Percentiles rank a stretch among this genome's conserved stretches.
Evolutionary conservation across 2,113 vertebrate genomes (phyloP).

Genomic region (Cryptoleucopteryx plumbea): DNA sequence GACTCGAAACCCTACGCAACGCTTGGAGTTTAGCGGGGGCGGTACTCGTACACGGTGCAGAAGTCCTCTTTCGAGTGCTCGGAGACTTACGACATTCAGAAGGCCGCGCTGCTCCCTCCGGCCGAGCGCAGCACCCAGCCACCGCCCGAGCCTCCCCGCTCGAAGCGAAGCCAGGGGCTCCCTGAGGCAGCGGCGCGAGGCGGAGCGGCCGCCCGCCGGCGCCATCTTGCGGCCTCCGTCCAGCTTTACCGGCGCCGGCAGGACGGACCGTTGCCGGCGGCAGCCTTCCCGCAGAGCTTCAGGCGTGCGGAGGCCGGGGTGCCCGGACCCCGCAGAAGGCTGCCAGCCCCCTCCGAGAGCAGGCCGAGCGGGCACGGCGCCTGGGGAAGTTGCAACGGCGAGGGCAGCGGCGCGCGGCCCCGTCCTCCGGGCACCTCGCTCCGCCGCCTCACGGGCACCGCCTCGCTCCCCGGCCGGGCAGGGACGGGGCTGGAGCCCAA

Average conservation of each 20-base stretch:
- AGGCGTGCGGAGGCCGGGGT: rapidly evolving
- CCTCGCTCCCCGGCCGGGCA: rapidly evolving
- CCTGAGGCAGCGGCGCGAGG: not conserved
- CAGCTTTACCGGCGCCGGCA: rapidly evolving
- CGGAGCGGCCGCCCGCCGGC: not conserved
- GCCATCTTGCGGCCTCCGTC: not conserved
- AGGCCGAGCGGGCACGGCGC: not conserved
- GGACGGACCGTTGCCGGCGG: rapidly evolving
- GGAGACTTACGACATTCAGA: rapidly evolving
- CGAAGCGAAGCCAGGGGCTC: rapidly evolving
- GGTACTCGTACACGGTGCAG: rapidly evolving
- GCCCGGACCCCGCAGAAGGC: no score
- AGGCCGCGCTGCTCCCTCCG: rapidly evolving
- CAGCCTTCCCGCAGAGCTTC: not conserved
- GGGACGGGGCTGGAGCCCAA: rapidly evolving
- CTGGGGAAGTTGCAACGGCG: no score
- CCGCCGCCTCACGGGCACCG: rapidly evolving
- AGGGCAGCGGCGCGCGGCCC: not conserved
- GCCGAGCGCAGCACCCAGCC: rapidly evolving
- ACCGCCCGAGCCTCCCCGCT: not conserved
- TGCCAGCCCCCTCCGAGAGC: no score
- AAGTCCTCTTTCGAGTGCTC: rapidly evolving
- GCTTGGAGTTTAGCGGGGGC: rapidly evolving
- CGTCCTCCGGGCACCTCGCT: no score
- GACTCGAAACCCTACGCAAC: rapidly evolving